Evolutionary conservation across 1,140 invertebrate genomes (phyloP).

Genomic region (Penaeus japonicus): DNA sequence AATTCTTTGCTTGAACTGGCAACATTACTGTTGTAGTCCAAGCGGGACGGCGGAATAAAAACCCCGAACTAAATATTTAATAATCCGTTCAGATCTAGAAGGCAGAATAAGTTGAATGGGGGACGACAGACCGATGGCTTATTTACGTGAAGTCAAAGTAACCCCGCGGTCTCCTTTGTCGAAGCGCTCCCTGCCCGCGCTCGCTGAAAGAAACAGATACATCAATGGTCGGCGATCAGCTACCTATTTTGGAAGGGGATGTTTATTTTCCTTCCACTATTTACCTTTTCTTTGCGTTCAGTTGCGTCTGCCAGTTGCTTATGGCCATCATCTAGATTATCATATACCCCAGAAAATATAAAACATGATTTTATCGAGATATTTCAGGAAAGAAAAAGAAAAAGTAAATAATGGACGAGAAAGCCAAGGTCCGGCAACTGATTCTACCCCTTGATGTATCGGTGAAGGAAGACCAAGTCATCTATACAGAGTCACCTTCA

Average conservation of each 20-base stretch:
- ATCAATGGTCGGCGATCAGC: conserved; percentile 49
- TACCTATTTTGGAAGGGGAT: conserved; percentile 30
- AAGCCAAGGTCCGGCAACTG: conserved; percentile 4
- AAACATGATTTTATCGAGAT: too few relatives aligned
- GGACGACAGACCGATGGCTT: conserved; percentile 47
- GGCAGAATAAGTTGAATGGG: conserved; percentile 36
- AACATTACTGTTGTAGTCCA: not conserved
- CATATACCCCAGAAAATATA: too few relatives aligned
- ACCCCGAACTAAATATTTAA: conserved; percentile 33
- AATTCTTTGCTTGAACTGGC: not conserved
- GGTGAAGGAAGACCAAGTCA: conserved; percentile 48
- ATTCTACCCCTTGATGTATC: conserved; percentile 21
- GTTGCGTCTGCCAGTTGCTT: too few relatives aligned
- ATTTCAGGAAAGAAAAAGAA: too few relatives aligned
- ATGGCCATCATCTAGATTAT: too few relatives aligned
- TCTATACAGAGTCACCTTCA: conserved; percentile 54
- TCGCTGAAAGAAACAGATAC: conserved; percentile 51
- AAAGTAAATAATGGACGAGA: not conserved
- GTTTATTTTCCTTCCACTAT: not conserved
- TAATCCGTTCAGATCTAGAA: conserved; percentile 22
- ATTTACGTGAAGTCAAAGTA: conserved; percentile 55
- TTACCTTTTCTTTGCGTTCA: not conserved
- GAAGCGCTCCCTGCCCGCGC: not conserved
- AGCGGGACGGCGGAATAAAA: not conserved
- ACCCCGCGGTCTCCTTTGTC: conserved; percentile 46